Conservation (phyloP, 2,113 vertebrate species). For the Elephantulus edwardii region DNA sequence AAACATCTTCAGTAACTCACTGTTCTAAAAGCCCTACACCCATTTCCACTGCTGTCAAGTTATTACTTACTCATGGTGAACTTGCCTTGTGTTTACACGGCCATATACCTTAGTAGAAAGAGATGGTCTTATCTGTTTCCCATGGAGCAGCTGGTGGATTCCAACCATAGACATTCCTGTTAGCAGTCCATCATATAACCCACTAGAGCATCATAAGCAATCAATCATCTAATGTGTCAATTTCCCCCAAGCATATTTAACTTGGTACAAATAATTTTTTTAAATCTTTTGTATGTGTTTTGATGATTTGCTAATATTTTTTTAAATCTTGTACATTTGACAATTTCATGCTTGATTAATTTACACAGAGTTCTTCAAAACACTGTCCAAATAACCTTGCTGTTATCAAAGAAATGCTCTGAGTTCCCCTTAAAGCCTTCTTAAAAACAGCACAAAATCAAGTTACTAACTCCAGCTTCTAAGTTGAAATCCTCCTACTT, state of each 20-base stretch:
- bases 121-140: no score
- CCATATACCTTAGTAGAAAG: no score
- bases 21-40: background rate
- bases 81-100: no score
- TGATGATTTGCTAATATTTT: constrained; percentile 8
- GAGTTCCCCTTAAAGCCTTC: constrained; percentile 16
- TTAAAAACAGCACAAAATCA: constrained; percentile 35
- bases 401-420: constrained; percentile 29
- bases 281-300: background rate
- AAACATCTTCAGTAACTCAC: background rate
- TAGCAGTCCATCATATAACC: no score
- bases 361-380: constrained; percentile 42
- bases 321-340: background rate
- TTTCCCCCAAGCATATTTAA: constrained; percentile 41
- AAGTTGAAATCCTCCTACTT: constrained; percentile 60
- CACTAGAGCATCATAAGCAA: no score
- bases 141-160: no score
- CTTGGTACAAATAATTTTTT: constrained; percentile 19
- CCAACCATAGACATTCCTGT: no score
- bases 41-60: no score
- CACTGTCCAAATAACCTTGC: background rate
- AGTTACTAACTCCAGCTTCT: background rate
- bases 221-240: background rate
- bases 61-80: no score
- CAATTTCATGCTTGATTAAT: background rate